phyloP scores from a whole-genome alignment of 2,113 vertebrate species.

The Pteropus alecto region DNA sequence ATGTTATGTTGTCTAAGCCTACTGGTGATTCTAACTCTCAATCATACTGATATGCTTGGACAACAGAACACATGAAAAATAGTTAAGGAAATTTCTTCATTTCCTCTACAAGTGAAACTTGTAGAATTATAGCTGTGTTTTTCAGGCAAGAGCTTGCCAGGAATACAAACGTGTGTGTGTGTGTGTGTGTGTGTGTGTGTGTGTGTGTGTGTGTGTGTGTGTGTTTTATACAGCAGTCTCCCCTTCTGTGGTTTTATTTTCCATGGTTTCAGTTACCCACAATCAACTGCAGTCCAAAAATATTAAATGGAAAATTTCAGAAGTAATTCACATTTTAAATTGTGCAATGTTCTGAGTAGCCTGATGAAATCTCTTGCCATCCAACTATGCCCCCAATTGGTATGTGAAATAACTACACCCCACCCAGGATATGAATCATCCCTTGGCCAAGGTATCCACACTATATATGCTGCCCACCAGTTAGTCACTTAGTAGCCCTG shows the following conservation, averaged over 20 bases:
- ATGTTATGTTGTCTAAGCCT: background rate
- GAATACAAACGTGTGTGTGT: background rate
- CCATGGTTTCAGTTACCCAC: background rate
- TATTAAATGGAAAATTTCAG: background rate
- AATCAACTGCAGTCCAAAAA: background rate
- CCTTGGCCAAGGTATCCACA: background rate
- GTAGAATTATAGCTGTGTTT: background rate
- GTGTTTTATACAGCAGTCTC: background rate
- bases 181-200: background rate
- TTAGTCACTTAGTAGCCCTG: background rate
- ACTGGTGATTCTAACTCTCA: background rate
- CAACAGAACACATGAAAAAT: background rate
- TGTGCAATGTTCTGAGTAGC: background rate
- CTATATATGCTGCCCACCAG: background rate
- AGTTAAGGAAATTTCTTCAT: background rate
- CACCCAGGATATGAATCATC: background rate
- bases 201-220: no score
- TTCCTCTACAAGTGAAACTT: background rate
- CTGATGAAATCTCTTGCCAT: background rate
- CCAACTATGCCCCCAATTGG: background rate
- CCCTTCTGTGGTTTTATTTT: background rate
- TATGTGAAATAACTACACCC: no score
- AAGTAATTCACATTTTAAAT: background rate
- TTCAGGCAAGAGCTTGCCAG: background rate
- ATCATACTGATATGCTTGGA: background rate